Evolutionary conservation across 2,888 invertebrate genomes (phyloP).

Genomic region (Conomelus anceps): DNA sequence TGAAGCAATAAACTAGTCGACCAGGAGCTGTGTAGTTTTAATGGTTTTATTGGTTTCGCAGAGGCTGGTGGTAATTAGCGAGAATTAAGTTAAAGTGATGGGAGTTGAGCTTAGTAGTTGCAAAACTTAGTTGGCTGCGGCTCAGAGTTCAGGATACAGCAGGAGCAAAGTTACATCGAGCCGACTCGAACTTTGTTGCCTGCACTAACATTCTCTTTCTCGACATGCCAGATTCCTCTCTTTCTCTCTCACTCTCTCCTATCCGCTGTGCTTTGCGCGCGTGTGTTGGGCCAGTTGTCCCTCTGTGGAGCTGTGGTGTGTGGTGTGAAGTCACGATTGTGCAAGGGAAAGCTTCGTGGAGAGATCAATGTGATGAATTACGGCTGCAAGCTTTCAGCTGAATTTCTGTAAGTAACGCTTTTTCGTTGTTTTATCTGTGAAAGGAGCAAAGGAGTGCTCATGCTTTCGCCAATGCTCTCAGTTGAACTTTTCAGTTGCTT

Average conservation of each 20-base stretch:
- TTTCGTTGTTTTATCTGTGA: not conserved
- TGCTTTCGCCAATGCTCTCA: not conserved
- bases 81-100: not conserved
- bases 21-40: not conserved
- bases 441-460: not conserved
- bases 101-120: not conserved
- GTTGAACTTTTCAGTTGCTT: not conserved
- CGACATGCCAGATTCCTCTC: constrained; percentile 23
- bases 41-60: not conserved
- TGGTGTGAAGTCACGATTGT: not conserved
- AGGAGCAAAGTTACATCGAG: not conserved
- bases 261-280: not conserved
- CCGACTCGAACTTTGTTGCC: not conserved
- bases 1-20: not conserved
- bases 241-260: not conserved
- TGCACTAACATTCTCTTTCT: not conserved
- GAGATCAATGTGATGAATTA: not conserved
- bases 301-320: no score
- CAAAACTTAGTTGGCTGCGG: not conserved
- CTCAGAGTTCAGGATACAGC: not conserved
- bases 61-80: not conserved
- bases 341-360: not conserved
- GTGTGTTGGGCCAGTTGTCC: not conserved
- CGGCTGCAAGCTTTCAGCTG: not conserved
- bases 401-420: not conserved